Conservation (phyloP, 2,888 invertebrate genomes). For the Cancer borealis region DNA sequence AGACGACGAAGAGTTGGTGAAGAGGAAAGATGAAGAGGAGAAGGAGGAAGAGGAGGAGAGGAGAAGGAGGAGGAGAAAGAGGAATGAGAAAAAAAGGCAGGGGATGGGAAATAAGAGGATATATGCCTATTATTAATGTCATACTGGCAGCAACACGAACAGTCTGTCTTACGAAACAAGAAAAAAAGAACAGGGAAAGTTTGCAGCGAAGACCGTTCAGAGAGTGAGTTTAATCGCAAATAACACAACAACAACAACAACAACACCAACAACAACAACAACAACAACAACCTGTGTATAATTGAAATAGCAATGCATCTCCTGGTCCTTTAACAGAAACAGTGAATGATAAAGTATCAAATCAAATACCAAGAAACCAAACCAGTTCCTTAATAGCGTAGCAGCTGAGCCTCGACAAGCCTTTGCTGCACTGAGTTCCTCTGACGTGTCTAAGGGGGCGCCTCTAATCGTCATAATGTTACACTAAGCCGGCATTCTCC, state of each 20-base stretch:
- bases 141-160: background rate
- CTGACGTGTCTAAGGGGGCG: background rate
- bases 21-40: background rate
- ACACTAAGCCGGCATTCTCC: background rate
- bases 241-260: no score
- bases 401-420: background rate
- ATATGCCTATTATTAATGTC: background rate
- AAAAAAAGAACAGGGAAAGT: background rate
- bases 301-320: background rate
- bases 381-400: background rate
- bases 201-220: background rate
- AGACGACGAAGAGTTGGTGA: background rate
- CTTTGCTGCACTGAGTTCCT: background rate
- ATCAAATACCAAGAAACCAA: background rate
- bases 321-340: background rate
- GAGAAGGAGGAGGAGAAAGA: background rate
- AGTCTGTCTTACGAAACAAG: background rate
- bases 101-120: background rate
- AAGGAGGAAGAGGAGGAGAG: background rate
- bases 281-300: background rate
- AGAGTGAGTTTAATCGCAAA: no score
- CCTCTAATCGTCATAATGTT: conserved; percentile 13
- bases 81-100: background rate
- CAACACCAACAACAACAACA: no score
- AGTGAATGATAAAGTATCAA: background rate